Evolutionary conservation across 2,113 vertebrate species (phyloP).

Genomic region (Zingel zingel): DNA sequence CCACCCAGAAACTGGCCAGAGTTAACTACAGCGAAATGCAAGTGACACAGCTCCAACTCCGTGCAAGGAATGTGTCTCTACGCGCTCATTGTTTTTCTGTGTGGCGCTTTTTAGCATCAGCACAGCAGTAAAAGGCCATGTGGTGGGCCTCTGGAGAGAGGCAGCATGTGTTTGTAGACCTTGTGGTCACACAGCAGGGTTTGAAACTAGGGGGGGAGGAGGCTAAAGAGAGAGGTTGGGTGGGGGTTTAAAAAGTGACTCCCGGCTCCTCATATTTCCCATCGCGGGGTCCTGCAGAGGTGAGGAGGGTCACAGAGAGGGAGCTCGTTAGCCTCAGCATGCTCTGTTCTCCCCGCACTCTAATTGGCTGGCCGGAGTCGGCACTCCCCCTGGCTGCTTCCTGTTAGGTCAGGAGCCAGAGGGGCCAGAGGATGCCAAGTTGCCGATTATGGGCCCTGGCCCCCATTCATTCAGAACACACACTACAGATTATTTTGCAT

Average conservation of each 20-base stretch:
- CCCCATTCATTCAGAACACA: conserved; percentile 52
- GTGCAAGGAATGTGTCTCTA: conserved; percentile 31
- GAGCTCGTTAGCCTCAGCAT: conserved; percentile 79
- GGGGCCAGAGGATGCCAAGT: conserved; percentile 58
- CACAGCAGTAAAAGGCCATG: conserved; percentile 70
- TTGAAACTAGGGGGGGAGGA: conserved; percentile 42
- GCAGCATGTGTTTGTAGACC: conserved; percentile 81
- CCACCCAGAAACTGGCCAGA: conserved; percentile 44
- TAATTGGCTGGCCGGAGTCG: conserved; percentile 78
- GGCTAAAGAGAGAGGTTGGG: conserved; percentile 33
- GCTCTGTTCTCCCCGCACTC: conserved; percentile 60
- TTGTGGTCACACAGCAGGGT: conserved; percentile 76
- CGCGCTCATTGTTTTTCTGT: conserved; percentile 60
- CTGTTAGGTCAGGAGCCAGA: conserved; percentile 77
- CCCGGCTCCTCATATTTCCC: conserved; percentile 77
- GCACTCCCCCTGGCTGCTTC: conserved; percentile 71
- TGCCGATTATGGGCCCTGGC: conserved; percentile 64
- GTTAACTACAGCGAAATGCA: conserved; percentile 60
- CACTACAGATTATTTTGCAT: conserved; percentile 61
- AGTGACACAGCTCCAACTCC: conserved; percentile 31
- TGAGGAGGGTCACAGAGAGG: conserved; percentile 81
- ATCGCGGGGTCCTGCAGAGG: conserved; percentile 78
- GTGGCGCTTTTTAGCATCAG: conserved; percentile 47
- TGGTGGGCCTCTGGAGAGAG: conserved; percentile 61
- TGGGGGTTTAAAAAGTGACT: conserved; percentile 62